A percentile compares a stretch with the other conserved stretches of the same genome.
Conservation (phyloP, 2,113 vertebrate genomes). For the Archocentrus centrarchus region DNA sequence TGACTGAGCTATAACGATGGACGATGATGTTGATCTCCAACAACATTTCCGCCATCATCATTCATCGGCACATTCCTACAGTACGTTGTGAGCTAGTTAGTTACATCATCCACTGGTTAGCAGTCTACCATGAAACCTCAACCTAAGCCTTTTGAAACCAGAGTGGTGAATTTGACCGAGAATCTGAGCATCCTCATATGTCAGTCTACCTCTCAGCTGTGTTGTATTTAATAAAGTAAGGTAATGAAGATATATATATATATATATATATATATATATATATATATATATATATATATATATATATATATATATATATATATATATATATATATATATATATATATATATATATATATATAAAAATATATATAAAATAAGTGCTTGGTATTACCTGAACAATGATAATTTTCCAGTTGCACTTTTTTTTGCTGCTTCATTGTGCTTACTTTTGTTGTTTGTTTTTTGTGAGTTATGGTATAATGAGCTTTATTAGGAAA, state of each 20-base stretch:
- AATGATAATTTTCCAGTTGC: slow-evolving; percentile 1
- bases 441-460: not conserved
- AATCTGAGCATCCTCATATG: too few species aligned
- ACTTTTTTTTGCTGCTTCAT: not conserved
- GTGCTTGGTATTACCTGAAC: not conserved
- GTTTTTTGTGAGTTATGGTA: not conserved
- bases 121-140: not conserved
- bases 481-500: not conserved
- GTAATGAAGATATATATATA: not conserved
- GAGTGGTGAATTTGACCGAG: too few species aligned
- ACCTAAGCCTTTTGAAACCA: too few species aligned
- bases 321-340: not conserved
- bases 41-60: not conserved
- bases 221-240: accelerated
- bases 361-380: too few species aligned
- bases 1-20: not conserved
- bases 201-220: not conserved
- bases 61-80: accelerated
- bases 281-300: too few species aligned
- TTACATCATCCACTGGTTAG: not conserved
- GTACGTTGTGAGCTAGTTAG: not conserved
- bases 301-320: not conserved
- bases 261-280: too few species aligned
- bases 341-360: too few species aligned
- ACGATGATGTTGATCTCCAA: not conserved